A percentile compares a stretch with the other conserved stretches of the same genome.
These are phyloP conservation scores for Sinelater perroti DNA, from an alignment of 2,888 invertebrate species.

Conservation along the genomic window DNA sequence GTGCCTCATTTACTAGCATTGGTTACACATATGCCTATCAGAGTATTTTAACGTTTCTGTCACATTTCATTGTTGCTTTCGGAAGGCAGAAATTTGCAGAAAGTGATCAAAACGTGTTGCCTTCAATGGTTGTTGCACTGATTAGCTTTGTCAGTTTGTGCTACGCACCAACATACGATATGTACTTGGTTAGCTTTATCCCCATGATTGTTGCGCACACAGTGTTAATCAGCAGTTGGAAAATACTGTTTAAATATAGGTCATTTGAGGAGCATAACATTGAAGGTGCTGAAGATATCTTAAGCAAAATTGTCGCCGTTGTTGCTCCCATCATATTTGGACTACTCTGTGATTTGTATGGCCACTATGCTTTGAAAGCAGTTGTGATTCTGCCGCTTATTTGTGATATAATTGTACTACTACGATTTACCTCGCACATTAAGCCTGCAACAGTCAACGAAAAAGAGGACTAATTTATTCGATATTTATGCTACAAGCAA, in stretches of 20 bases:
- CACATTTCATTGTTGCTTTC: conserved; percentile 13
- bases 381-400: conserved; percentile 24
- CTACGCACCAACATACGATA: conserved; percentile 25
- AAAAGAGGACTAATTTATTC: conserved; percentile 6
- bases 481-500: too few relatives aligned
- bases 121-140: conserved; percentile 9
- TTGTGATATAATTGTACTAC: neutral
- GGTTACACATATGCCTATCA: conserved; percentile 32
- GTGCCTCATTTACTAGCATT: conserved; percentile 9
- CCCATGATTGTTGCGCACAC: conserved; percentile 29
- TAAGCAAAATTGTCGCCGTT: conserved; percentile 21
- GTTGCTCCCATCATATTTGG: conserved; percentile 28
- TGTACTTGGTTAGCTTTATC: conserved; percentile 30
- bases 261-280: conserved; percentile 19
- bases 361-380: conserved; percentile 23
- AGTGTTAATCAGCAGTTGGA: conserved; percentile 20
- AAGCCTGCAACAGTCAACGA: neutral
- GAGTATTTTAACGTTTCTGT: conserved; percentile 30
- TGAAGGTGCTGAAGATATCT: conserved; percentile 11
- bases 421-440: neutral
- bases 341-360: conserved; percentile 32
- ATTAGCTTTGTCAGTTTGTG: conserved; percentile 25
- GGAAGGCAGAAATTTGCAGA: conserved; percentile 5
- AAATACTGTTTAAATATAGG: conserved; percentile 9
- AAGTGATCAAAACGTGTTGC: conserved; percentile 1